These are phyloP conservation scores for Cyphotilapia sp. DNA, from an alignment of 2,113 vertebrate genomes.

Conservation along the genomic window DNA sequence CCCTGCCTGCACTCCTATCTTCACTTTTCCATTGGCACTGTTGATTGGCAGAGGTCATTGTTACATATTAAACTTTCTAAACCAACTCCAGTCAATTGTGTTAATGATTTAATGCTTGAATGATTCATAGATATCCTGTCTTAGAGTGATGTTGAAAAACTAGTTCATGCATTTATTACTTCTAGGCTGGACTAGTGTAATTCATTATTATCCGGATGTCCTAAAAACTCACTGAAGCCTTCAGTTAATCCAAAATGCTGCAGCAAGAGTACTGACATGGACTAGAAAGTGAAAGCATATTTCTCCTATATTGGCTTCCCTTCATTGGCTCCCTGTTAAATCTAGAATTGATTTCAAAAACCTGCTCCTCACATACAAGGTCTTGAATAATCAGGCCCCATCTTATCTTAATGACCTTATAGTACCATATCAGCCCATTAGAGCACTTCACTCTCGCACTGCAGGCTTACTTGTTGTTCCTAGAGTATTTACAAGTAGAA, in stretches of 20 bases:
- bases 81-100: not conserved
- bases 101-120: not conserved
- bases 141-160: not conserved
- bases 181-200: not conserved
- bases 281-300: not conserved
- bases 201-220: not conserved
- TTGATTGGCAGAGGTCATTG: not conserved
- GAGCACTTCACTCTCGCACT: not conserved
- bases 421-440: not conserved
- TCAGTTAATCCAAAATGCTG: not conserved
- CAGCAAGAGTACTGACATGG: rapidly evolving
- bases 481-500: not conserved
- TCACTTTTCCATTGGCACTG: not conserved
- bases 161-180: not conserved
- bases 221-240: not conserved
- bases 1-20: not conserved
- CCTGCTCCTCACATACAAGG: not conserved
- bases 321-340: not conserved
- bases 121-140: not conserved
- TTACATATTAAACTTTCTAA: not conserved
- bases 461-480: not conserved
- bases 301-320: not conserved
- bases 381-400: not conserved
- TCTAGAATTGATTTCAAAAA: rapidly evolving
- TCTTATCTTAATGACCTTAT: not conserved